Evolutionary conservation across 2,113 vertebrate species (phyloP).

Genomic region (Podilymbus podiceps): DNA sequence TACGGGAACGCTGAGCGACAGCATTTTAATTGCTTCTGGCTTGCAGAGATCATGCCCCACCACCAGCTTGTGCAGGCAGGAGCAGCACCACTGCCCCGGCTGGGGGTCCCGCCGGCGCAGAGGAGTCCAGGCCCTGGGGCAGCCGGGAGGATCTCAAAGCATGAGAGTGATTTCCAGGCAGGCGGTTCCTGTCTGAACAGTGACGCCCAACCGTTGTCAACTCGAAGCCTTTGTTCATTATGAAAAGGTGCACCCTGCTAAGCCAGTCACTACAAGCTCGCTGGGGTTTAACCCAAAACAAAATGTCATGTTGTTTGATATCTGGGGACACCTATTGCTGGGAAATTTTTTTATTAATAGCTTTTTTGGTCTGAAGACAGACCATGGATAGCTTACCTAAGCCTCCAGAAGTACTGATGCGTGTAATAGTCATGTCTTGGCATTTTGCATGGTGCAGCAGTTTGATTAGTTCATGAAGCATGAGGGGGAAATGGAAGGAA

Average conservation of each 20-base stretch:
- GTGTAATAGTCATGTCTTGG: constrained; percentile 81
- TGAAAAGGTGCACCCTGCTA: not conserved
- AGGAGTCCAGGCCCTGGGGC: not conserved
- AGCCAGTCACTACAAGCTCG: not conserved
- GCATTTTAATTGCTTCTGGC: not conserved
- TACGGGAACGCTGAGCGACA: not conserved
- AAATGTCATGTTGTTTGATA: not conserved
- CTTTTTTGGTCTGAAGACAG: not conserved
- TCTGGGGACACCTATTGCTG: not conserved
- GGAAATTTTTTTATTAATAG: not conserved
- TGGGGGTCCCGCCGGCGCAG: not conserved
- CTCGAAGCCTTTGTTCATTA: not conserved
- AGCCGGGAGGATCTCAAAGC: not conserved
- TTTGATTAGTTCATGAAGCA: constrained; percentile 92
- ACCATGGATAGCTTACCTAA: constrained; percentile 69
- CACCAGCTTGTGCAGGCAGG: not conserved
- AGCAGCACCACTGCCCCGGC: not conserved
- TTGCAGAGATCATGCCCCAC: not conserved
- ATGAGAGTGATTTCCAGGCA: not conserved
- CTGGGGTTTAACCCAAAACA: not conserved
- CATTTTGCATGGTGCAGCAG: constrained; percentile 84
- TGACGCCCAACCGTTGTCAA: not conserved
- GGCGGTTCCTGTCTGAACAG: not conserved
- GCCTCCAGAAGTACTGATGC: constrained; percentile 86
- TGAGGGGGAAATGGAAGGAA: constrained; percentile 88